A percentile compares a stretch with the other conserved stretches of the same genome.
phyloP scores from a whole-genome alignment of 1,140 invertebrate genomes.

The Drosophila serrata region DNA sequence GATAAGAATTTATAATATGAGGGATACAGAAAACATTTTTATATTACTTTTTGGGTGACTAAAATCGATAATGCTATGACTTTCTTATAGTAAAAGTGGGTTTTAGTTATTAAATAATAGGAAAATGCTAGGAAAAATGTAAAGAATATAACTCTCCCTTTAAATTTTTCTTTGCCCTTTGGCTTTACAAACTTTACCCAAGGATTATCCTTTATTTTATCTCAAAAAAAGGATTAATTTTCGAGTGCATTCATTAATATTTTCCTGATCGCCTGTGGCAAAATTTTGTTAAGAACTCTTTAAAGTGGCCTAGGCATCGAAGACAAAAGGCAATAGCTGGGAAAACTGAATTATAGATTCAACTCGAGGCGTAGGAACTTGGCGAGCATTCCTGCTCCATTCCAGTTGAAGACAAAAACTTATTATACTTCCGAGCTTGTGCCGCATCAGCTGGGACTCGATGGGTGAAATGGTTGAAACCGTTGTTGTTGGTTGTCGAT shows the following conservation, averaged over 20 bases:
- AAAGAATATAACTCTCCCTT: neutral
- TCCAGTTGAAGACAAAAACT: conserved; percentile 61
- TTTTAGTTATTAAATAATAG: neutral
- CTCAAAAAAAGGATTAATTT: conserved; percentile 9
- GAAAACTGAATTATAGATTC: conserved; percentile 69
- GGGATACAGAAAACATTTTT: neutral
- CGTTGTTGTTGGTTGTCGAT: neutral
- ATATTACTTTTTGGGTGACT: neutral
- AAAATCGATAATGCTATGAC: neutral
- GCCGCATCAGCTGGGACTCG: conserved; percentile 64
- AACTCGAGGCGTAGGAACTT: conserved; percentile 51
- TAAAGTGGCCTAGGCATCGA: conserved; percentile 43
- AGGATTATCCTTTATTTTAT: conserved; percentile 1
- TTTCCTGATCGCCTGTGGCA: neutral
- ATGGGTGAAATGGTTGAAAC: neutral
- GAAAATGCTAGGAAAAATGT: too few species aligned
- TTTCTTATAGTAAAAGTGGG: neutral
- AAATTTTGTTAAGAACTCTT: conserved; percentile 21
- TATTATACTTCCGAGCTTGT: conserved; percentile 60
- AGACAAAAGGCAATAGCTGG: conserved; percentile 26
- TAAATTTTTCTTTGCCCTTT: neutral
- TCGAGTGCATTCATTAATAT: conserved; percentile 8
- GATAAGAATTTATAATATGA: conserved; percentile 6
- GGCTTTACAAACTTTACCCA: neutral
- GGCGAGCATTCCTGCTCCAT: conserved; percentile 35